A percentile compares a stretch with the other conserved stretches of the same genome.
Evolutionary conservation across 2,888 invertebrate species (phyloP).

Genomic region (Mamestra brassicae): DNA sequence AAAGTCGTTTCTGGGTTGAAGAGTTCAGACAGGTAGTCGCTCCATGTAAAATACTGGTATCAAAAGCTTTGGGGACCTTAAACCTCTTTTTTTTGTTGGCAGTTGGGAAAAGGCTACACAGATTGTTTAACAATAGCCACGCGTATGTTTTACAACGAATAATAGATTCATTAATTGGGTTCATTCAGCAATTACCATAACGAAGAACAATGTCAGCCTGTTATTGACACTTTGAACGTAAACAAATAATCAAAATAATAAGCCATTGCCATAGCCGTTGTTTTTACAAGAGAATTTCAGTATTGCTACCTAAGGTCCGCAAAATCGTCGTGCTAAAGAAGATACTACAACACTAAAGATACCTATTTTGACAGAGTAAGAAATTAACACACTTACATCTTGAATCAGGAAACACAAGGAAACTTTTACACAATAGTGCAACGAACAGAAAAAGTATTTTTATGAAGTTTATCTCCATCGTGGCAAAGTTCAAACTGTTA

Average conservation of each 20-base stretch:
- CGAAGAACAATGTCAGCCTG: not conserved
- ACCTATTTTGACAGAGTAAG: not conserved
- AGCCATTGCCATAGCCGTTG: not conserved
- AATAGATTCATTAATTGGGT: not conserved
- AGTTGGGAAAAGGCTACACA: too few relatives aligned
- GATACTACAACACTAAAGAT: conserved; percentile 4
- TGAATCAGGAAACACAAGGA: conserved; percentile 33
- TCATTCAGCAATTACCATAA: not conserved
- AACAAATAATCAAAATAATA: not conserved
- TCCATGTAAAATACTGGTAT: too few relatives aligned
- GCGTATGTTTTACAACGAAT: not conserved
- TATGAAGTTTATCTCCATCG: conserved; percentile 65
- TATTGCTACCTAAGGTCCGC: not conserved
- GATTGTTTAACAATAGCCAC: not conserved
- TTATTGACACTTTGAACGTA: not conserved
- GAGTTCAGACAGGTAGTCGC: too few relatives aligned
- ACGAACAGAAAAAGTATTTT: conserved; percentile 53
- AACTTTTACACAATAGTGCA: conserved; percentile 57
- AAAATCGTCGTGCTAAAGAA: not conserved
- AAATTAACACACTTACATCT: conserved; percentile 20
- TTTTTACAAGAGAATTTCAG: not conserved
- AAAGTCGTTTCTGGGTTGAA: not conserved
- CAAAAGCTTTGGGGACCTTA: too few relatives aligned
- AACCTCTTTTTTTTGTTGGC: too few relatives aligned
- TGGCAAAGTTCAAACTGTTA: conserved; percentile 74